Evolutionary conservation across 2,888 invertebrate species (phyloP), one percentile per base, ranked within the genome.

Genomic region (Lepidocyrtinus sp.): DNA sequence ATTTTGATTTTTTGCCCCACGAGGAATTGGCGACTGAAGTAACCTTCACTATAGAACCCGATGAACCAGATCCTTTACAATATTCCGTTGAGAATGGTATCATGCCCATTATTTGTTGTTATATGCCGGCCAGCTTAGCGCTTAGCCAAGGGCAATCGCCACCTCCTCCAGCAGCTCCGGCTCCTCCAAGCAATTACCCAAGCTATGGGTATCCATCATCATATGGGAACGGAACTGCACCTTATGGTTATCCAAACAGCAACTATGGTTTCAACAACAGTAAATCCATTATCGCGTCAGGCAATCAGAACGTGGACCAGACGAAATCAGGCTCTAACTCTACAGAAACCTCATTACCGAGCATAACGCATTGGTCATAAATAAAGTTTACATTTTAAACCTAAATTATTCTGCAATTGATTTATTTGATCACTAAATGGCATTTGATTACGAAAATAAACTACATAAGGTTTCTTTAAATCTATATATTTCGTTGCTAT

Each of bases 51-150:
- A 85, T 85, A 36, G 85, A 85, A 36, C 85, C 85, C 1, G 82
- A 84, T 59, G 85, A 85, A 15, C 82, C 82, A 0, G 84, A 85
- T 9, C 82, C 83, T 0, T 69, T 85, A 12, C 72, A 82, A 21
- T 85, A 78, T 75, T 82, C 85, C 0, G 36, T 85, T 1, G 75
- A 82, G 12, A 83, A 85, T 67, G 83, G 84, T 21, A 73, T 81
- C n/a, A 84, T 82, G 83, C 85, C 85, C 1, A 80, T 84, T 0
- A 80, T 85, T 25, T 85, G 84, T 55, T 84, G 85, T 9, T 83
- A 84, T 46, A 82, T 85, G 83, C 84, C 84, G n/a, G 55, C 70
- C 0, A 77, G 76, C 17, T 24, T 77, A 21, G 76, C 76, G 15
- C 62, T 77, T 0, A 67, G 17, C 22, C 63, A 75, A 36, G 15